Conservation (phyloP, 2,888 invertebrate species). For the Cryptophagus acutangulus region DNA sequence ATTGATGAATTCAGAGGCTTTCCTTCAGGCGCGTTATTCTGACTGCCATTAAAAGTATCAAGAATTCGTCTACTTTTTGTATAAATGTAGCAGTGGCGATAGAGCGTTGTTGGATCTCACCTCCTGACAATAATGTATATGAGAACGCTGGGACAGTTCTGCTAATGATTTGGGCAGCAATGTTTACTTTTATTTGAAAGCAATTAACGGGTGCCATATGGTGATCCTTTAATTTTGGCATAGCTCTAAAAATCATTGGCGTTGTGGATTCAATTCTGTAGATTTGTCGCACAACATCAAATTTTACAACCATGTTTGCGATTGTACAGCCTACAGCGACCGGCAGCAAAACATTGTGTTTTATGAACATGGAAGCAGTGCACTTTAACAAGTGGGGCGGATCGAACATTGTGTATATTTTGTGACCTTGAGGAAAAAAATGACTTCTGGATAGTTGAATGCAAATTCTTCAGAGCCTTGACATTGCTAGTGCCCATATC, state of each 20-base stretch:
- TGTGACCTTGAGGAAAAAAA: conserved; percentile 1
- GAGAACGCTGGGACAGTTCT: conserved; percentile 18
- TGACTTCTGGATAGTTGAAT: conserved; percentile 1
- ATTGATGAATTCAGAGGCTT: conserved; percentile 15
- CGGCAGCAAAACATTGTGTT: conserved; percentile 18
- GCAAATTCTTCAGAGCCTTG: conserved; percentile 15
- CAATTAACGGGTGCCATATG: conserved; percentile 18
- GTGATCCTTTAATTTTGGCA: conserved; percentile 18
- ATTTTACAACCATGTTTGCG: conserved; percentile 10
- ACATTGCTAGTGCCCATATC: conserved; percentile 6
- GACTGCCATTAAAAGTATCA: conserved; percentile 18
- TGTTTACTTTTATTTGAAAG: conserved; percentile 23
- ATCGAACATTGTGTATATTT: conserved; percentile 16
- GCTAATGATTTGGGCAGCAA: conserved; percentile 25
- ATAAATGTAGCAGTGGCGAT: conserved; percentile 17
- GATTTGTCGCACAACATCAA: conserved; percentile 13
- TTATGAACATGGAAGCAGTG: conserved; percentile 16
- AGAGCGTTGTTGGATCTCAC: conserved; percentile 12
- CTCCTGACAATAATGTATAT: conserved; percentile 16
- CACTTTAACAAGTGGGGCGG: conserved; percentile 20
- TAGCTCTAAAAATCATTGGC: conserved; percentile 15
- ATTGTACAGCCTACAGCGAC: conserved; percentile 1
- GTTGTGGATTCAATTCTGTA: conserved; percentile 15
- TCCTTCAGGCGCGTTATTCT: conserved; percentile 12
- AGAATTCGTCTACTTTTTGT: conserved; percentile 18